Base-by-base conservation (phyloP, 2,797 vertebrate genomes). In the Muscicapa comitata region DNA sequence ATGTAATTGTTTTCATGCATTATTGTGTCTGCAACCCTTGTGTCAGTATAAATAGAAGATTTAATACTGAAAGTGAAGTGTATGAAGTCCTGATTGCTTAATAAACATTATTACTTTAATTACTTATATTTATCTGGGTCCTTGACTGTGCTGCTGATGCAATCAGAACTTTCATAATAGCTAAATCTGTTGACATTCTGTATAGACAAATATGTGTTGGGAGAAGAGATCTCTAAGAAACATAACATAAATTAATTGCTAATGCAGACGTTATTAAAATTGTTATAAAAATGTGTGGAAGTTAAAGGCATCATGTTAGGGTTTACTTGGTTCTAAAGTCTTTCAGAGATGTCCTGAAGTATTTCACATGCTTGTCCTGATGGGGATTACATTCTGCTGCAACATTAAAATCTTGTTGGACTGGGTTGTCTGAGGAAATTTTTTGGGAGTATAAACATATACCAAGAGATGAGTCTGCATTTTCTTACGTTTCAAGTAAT, bases 71-170 rank as follows among this genome's bases (percentile, higher is more conserved):
- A 76, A 84, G 21, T 71, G 48, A 54, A 88, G 43, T 74, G 5
- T 57, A 29, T 48, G 73, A 83, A 59, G 25, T 45, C 4, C 48
- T 86, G 66, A 45, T 83, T 90, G 71, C 57, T 88, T 88, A 80
- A 74, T 80, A 86, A 71, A 40, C 54, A 24, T 67, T 88, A 59
- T 74, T 90, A 48, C 76, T 94, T 86, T 65, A 73, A 1, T 92
- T 85, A 57, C n/a, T 79, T 73, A 6, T n/a, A 72, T 93, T 93
- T 90, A 40, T 86, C 18, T 80, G 70, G 13, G 24, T 86, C 67
- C 53, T 88, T 86, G 53, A 55, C 65, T 80, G 40, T 90, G 37
- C 67, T 91, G 54, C 45, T 86, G 76, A 37, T 80, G 80, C 53
- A 90, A 48, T 80, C 65, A 80, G 23, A 79, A 83, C 25, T 88